Base-by-base conservation (phyloP, 1,140 invertebrate species). In the Uloborus diversus region DNA sequence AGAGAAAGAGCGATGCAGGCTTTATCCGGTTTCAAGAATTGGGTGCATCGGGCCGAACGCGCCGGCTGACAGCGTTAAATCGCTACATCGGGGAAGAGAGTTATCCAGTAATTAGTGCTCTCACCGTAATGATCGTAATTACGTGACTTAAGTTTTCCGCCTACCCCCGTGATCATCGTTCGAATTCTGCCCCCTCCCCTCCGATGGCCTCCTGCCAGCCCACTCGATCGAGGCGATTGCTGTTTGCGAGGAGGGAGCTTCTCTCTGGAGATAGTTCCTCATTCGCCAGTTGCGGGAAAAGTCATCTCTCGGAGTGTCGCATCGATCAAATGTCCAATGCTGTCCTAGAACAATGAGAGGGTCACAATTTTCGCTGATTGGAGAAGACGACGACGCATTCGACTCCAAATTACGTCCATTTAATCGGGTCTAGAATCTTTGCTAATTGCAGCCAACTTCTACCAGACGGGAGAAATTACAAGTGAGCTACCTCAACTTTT, bases 41-140 rank as follows among this genome's bases (percentile, higher is more conserved):
- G 71, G 42, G 71, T 64, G 71, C 59, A 64, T 32, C 37, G 69
- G 69, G 35, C 35, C 65, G 65, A 32, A 68, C 47, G 65, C 65
- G 65, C 33, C 42, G 9, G 61, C 61, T 65, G 73, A 65, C 73
- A 78, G 73, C 73, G 51, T 66, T 78, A 78, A 73, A 73, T 64
- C 59, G 71, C 71, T 28, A 64, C 37, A 70, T 7, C 68, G 20
- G 32, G 56, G 53, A 57, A 57, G 71, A 75, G 70, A 75, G 71
- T 75, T 75, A 78, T 65, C 27, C 73, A 65, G 73, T 78, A 78
- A 78, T 78, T 78, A 78, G 73, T 65, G 62, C 61, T 78, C 73
- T 78, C 49, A 57, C 62, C 61, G 73, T 78, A 78, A 78, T 78
- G 73, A 78, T 78, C 62, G 73, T 78, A 78, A 78, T 78, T 78